These are phyloP conservation scores for Nebria salina DNA, from an alignment of 2,888 invertebrate genomes.

Conservation along the genomic window DNA sequence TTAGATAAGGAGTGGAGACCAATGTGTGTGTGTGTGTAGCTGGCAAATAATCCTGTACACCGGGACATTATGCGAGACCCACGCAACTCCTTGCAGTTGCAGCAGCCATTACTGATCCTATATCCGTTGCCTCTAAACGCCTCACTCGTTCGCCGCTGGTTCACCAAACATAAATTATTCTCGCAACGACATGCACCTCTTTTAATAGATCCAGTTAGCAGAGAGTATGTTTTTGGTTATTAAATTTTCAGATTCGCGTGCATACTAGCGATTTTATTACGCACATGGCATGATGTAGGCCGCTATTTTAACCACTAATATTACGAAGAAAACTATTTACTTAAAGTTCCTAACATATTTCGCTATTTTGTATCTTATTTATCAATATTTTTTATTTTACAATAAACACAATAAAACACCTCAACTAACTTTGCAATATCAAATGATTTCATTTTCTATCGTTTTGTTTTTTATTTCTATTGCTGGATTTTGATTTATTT, in stretches of 20 bases:
- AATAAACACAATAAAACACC: no score
- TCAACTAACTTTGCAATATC: no score
- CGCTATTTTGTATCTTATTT: no score
- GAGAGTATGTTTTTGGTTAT: background rate
- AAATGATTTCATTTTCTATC: no score
- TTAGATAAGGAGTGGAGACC: conserved; percentile 26
- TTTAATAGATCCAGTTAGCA: conserved; percentile 1
- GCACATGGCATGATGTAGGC: background rate
- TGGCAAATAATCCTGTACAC: background rate
- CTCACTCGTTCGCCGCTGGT: background rate
- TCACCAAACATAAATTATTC: background rate
- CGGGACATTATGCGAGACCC: background rate
- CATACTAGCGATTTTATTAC: background rate
- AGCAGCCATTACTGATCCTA: background rate
- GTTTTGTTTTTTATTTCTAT: no score
- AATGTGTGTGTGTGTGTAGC: background rate
- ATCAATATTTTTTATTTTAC: no score
- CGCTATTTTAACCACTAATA: background rate
- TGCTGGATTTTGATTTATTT: no score
- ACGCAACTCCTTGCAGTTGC: background rate
- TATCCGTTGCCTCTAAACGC: background rate
- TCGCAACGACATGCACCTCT: background rate
- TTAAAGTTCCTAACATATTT: no score
- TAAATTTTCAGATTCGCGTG: background rate
- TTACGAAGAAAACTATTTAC: background rate